phyloP scores from a whole-genome alignment of 2,113 vertebrate species.

The Junco hyemalis region DNA sequence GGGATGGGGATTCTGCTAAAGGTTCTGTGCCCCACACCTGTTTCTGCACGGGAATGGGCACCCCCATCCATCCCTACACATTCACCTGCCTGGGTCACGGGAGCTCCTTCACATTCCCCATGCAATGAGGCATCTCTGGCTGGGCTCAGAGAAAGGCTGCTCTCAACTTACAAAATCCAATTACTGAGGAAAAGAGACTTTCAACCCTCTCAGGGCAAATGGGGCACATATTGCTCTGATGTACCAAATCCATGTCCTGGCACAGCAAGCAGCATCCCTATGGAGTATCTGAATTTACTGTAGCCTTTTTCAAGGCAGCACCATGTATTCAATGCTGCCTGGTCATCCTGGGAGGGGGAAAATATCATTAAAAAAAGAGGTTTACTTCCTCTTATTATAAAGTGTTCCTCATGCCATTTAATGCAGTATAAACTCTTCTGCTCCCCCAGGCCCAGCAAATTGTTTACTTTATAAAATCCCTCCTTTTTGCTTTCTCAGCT shows the following conservation, averaged over 20 bases:
- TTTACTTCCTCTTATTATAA: background rate
- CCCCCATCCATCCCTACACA: background rate
- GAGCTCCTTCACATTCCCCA: background rate
- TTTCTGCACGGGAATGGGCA: fast-evolving
- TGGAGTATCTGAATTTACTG: background rate
- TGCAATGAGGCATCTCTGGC: background rate
- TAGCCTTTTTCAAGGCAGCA: background rate
- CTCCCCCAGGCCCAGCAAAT: background rate
- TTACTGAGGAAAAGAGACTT: background rate
- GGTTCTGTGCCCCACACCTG: background rate
- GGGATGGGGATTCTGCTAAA: background rate
- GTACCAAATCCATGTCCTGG: background rate
- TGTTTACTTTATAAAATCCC: background rate
- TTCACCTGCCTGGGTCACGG: background rate
- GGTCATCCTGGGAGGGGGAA: background rate
- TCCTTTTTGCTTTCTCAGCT: background rate
- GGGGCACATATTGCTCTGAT: background rate
- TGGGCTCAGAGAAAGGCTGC: background rate
- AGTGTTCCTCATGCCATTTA: background rate
- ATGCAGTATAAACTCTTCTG: background rate
- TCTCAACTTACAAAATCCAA: background rate
- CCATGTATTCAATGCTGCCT: background rate
- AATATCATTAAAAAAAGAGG: background rate
- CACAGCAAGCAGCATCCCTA: background rate
- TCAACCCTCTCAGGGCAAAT: background rate